Conservation (phyloP, 2,797 vertebrate species). For the Spondyliosoma cantharus region DNA sequence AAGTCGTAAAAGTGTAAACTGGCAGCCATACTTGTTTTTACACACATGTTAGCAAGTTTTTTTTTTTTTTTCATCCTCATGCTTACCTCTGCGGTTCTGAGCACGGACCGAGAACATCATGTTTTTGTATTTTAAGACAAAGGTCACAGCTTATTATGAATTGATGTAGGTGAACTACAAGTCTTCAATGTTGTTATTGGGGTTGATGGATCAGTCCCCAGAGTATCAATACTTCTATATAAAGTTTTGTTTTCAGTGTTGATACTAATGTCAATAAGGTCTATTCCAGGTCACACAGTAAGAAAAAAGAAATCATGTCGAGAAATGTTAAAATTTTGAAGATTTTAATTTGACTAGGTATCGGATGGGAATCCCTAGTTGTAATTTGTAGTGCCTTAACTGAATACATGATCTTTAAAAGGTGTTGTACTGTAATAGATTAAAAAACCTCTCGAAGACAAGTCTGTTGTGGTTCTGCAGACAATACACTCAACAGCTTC, state of each 20-base stretch:
- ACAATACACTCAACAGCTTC: constrained; percentile 6
- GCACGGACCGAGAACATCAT: not conserved
- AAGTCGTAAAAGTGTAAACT: not conserved
- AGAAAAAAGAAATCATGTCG: too few relatives aligned
- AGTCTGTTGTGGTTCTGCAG: not conserved
- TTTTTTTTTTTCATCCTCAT: not conserved
- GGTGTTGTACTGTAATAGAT: not conserved
- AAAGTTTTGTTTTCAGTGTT: not conserved
- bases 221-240: not conserved
- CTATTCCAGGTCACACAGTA: too few relatives aligned
- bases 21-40: not conserved
- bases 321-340: too few relatives aligned
- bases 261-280: not conserved
- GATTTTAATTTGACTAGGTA: not conserved
- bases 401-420: not conserved
- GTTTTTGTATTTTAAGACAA: not conserved
- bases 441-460: not conserved
- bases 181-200: too few relatives aligned
- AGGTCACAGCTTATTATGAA: not conserved
- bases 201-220: not conserved
- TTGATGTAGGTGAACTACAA: not conserved
- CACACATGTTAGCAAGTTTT: too few relatives aligned
- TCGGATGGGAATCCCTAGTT: not conserved
- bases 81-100: not conserved
- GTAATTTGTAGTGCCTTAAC: not conserved